phyloP scores from a whole-genome alignment of 2,888 invertebrate genomes.

The Mythimna ferrago region DNA sequence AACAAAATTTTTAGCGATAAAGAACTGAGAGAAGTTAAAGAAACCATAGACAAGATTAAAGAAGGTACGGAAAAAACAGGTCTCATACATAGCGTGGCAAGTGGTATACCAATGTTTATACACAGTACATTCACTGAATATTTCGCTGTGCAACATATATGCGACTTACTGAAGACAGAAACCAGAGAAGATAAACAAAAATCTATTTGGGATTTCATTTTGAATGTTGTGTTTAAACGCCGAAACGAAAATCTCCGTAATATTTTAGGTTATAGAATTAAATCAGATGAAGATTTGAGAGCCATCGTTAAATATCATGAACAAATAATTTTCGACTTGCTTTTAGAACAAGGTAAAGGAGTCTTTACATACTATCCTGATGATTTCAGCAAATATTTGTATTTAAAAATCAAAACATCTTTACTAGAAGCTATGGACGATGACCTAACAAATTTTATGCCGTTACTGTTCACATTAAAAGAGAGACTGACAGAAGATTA shows the following conservation, averaged over 20 bases:
- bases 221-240: conserved; percentile 15
- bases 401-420: conserved; percentile 1
- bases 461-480: conserved; percentile 8
- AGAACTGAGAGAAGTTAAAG: conserved; percentile 26
- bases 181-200: not conserved
- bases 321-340: conserved; percentile 17
- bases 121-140: conserved; percentile 54
- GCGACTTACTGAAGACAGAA: conserved; percentile 4
- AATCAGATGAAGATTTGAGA: not conserved
- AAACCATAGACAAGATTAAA: conserved; percentile 15
- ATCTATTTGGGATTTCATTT: conserved; percentile 22
- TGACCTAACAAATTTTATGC: not conserved
- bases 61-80: conserved; percentile 39
- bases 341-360: conserved; percentile 16
- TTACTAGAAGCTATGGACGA: not conserved
- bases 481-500: not conserved
- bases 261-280: conserved; percentile 20
- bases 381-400: conserved; percentile 12
- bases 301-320: not conserved
- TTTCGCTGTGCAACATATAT: conserved; percentile 43
- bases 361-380: not conserved
- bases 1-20: conserved; percentile 11
- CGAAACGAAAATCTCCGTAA: not conserved
- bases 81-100: conserved; percentile 33
- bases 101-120: conserved; percentile 42